Base-by-base conservation (phyloP, 2,888 invertebrate genomes). In the Ectobius pallidus region DNA sequence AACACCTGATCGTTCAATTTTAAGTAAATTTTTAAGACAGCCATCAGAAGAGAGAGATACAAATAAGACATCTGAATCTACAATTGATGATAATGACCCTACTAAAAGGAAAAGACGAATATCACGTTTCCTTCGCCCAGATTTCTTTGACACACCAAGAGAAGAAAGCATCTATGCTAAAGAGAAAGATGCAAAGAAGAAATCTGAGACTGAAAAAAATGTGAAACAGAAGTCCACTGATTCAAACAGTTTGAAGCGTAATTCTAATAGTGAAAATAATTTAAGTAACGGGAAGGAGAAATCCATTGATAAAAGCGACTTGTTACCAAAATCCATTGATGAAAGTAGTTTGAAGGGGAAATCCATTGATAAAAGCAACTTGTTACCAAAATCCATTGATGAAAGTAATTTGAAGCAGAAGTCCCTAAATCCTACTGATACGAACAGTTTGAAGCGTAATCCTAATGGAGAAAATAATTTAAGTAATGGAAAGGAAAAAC, bases 121-220 rank as follows among this genome's bases (percentile, higher is more conserved):
- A 73, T 92, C 91, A 9, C 85, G 94, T 72, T 93, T 93, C 82
- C 83, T 94, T 73, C 86, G 93, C 34, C 91, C 93, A 0, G 93
- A 94, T 81, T 93, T 93, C 80, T 92, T 90, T 80, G 92, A 93
- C 76, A 84, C 89, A 1, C 88, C 89, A 9, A 82, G 87, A 22
- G 91, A 90, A 73, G 92, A 92, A 78, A 91, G 87, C 79, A 84
- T 87, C 25, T 89, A 89, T 79, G 86, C 87, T 1, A 86, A 83
- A 71, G 82, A 83, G 32, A 82, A 83, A 67, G 83, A 83, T 67
- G 73, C 68, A n/a, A 63, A 65, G 62, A 75, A 73, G 58, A 42
- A 63, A 58, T 58, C 72, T 58, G 73, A 75, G 67, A 72, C 55
- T 14, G 75, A 73, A 39, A 69, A 67, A 62, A 74, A 62, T n/a